These are phyloP conservation scores for Rhagoletis zephyria DNA, from an alignment of 1,140 invertebrate species.

Conservation along the genomic window DNA sequence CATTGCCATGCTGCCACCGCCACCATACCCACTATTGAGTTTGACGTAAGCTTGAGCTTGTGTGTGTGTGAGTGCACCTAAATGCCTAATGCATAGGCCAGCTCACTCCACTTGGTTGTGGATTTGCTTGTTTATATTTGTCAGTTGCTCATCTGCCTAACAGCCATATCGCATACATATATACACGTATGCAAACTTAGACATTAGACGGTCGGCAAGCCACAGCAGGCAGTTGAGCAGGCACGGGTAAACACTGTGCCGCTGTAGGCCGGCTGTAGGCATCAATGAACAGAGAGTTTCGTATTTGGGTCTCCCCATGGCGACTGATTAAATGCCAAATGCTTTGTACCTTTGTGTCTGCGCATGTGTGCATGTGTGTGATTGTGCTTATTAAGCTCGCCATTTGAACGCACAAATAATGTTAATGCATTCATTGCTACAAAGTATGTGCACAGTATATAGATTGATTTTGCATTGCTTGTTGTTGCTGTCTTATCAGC, in stretches of 20 bases:
- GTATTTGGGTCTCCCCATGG: background rate
- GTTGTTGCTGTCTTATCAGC: no score
- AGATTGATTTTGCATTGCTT: no score
- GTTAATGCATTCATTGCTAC: no score
- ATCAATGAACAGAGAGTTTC: background rate
- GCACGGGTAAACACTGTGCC: background rate
- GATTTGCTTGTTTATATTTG: conserved; percentile 36
- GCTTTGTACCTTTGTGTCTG: background rate
- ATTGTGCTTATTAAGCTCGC: no score
- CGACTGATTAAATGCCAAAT: conserved; percentile 4
- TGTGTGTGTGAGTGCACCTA: background rate
- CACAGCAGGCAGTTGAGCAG: background rate
- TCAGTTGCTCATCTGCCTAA: conserved; percentile 6
- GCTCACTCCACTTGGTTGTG: background rate
- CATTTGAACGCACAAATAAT: no score
- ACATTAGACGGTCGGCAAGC: background rate
- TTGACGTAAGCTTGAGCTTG: background rate
- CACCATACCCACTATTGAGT: no score
- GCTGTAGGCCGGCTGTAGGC: background rate
- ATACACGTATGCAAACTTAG: background rate
- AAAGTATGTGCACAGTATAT: no score
- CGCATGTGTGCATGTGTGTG: background rate
- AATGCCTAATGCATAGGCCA: background rate
- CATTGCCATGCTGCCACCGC: no score
- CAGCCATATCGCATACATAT: background rate